Base-by-base conservation (phyloP, 1,140 invertebrate species). In the Halesus radiatus region DNA sequence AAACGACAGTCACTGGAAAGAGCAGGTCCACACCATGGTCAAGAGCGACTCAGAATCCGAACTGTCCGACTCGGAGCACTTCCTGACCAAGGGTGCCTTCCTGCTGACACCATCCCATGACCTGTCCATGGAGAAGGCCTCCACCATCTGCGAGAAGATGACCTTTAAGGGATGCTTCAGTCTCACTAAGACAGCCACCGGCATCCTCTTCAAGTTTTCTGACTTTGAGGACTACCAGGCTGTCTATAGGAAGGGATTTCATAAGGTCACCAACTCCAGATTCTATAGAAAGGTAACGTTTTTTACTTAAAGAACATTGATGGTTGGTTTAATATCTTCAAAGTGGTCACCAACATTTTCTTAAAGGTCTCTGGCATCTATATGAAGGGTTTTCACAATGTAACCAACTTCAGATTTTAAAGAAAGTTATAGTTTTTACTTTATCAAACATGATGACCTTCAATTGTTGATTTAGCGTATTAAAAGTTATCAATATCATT, bases 121-220 rank as follows among this genome's bases (percentile, higher is more conserved):
- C 84, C 89, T 96, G 79, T 95, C 93, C 84, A 92, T 96, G 91
- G 95, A 96, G 87, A 94, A 95, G 83, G 95, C 95, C 0, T 94
- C 94, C n/a, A 91, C 93, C 83, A 95, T 96, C 83, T 95, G 94
- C 87, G 95, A 96, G 89, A 95, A 95, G 88, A 95, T 96, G 92
- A 94, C 94, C 88, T 95, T 96, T 87, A 94, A 94, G 83, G 94
- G 94, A 50, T 94, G 94, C 84, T 96, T 95, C 89, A 95, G 94
- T 80, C 89, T 96, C 83, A 95, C 95, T 56, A 96, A 95, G 90
- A 96, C 95, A 1, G 95, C 95, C 76, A 96, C 94, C 62, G 95
- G 95, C n/a, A 95, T 96, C 84, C 90, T 96, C 62, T 96, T 96
- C 91, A 96, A 95, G 87, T 96, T 96, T 88, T 95, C 94, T 82